A percentile compares a stretch with the other conserved stretches of the same genome.
Evolutionary conservation across 2,113 vertebrate genomes (phyloP).

Genomic region (Pedionomus torquatus): DNA sequence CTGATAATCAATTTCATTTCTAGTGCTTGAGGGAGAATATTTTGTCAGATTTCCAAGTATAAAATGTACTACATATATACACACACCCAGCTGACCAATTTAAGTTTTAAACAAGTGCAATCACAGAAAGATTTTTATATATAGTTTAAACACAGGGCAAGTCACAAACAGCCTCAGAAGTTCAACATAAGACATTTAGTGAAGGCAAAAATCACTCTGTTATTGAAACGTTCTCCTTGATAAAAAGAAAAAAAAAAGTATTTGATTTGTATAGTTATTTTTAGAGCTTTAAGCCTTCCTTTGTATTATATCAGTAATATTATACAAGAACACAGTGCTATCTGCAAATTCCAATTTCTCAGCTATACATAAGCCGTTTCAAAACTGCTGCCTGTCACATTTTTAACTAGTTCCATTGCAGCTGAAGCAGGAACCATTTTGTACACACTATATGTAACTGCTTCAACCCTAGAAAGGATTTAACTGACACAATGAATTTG

Average conservation of each 20-base stretch:
- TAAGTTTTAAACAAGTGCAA: not conserved
- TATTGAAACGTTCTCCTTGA: not conserved
- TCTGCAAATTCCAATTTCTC: not conserved
- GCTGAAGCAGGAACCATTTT: not conserved
- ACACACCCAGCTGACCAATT: not conserved
- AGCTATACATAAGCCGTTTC: not conserved
- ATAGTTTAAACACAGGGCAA: not conserved
- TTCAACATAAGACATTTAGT: not conserved
- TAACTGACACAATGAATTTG: not conserved
- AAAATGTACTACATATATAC: not conserved
- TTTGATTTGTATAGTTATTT: not conserved
- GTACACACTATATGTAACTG: not conserved
- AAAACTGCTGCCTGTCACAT: not conserved
- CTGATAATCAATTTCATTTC: not conserved
- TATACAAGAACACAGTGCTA: not conserved
- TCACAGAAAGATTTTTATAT: conserved; percentile 14
- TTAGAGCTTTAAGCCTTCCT: not conserved
- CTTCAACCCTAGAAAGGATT: not conserved
- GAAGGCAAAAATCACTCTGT: not conserved
- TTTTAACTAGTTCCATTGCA: not conserved
- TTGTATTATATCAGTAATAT: not conserved
- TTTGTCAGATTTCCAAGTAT: not conserved
- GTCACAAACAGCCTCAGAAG: not conserved
- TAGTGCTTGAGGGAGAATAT: not conserved
- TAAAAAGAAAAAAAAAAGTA: not conserved